Evolutionary conservation across 2,113 vertebrate species (phyloP).

Genomic region (Cebidichthys violaceus): DNA sequence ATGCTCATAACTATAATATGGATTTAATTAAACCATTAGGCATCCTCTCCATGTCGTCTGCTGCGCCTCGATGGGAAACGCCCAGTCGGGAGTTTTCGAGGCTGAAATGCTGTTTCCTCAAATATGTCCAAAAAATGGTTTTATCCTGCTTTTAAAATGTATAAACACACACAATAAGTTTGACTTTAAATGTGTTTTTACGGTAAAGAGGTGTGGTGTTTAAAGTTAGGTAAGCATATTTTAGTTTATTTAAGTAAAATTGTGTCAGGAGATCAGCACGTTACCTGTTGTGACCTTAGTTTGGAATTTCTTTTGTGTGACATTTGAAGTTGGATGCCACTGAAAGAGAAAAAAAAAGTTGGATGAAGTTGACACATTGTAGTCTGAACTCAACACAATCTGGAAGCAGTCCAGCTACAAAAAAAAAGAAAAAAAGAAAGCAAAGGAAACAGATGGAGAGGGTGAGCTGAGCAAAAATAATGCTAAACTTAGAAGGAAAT

Average conservation of each 20-base stretch:
- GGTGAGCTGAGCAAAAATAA: background rate
- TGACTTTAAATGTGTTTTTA: background rate
- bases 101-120: background rate
- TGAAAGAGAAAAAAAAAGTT: background rate
- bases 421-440: background rate
- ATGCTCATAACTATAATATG: too few species aligned
- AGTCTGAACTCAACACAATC: background rate
- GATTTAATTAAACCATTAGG: too few species aligned
- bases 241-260: background rate
- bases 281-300: background rate
- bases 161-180: background rate
- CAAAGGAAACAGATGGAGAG: constrained; percentile 20
- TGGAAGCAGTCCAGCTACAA: background rate
- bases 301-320: background rate
- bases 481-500: background rate
- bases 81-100: background rate
- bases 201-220: too few species aligned
- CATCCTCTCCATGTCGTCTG: background rate
- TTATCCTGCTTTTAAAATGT: background rate
- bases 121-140: background rate
- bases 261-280: background rate
- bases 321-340: background rate
- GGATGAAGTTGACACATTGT: background rate
- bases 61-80: background rate
- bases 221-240: background rate